A percentile compares a stretch with the other conserved stretches of the same genome.
Evolutionary conservation across 2,797 vertebrate genomes (phyloP).

Genomic region (Picus viridis): DNA sequence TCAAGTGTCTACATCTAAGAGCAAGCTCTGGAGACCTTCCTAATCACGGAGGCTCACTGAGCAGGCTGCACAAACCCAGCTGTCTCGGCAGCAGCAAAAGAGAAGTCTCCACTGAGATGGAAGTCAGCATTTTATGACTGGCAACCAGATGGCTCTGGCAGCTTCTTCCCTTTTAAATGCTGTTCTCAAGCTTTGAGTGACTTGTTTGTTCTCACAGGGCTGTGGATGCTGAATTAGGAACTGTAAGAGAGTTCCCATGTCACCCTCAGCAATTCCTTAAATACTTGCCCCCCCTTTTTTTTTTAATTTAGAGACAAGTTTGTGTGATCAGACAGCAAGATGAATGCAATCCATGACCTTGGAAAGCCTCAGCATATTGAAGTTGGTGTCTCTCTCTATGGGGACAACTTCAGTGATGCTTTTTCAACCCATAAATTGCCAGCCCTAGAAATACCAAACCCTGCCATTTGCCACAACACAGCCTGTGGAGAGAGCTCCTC

Average conservation of each 20-base stretch:
- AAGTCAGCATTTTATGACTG: background rate
- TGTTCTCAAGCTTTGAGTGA: background rate
- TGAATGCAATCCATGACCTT: background rate
- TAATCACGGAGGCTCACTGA: background rate
- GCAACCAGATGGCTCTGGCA: background rate
- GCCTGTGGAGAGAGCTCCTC: background rate
- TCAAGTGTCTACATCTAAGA: background rate
- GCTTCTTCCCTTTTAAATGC: background rate
- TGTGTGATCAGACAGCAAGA: background rate
- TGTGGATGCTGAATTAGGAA: background rate
- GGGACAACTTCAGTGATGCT: background rate
- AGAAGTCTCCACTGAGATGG: background rate
- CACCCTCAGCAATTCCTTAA: background rate
- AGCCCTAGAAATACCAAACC: background rate
- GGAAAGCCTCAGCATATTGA: background rate
- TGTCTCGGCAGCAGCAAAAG: background rate
- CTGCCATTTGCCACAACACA: background rate
- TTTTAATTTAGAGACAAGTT: background rate
- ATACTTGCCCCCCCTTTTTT: background rate
- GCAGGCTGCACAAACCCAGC: background rate
- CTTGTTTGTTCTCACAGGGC: background rate
- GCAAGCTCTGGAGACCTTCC: background rate
- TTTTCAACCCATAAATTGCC: background rate
- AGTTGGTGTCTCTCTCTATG: background rate
- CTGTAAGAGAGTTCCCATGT: background rate